Percentiles rank a stretch among this genome's conserved stretches.
Conservation (phyloP, 2,797 vertebrate species). For the Sebastes elongatus region DNA sequence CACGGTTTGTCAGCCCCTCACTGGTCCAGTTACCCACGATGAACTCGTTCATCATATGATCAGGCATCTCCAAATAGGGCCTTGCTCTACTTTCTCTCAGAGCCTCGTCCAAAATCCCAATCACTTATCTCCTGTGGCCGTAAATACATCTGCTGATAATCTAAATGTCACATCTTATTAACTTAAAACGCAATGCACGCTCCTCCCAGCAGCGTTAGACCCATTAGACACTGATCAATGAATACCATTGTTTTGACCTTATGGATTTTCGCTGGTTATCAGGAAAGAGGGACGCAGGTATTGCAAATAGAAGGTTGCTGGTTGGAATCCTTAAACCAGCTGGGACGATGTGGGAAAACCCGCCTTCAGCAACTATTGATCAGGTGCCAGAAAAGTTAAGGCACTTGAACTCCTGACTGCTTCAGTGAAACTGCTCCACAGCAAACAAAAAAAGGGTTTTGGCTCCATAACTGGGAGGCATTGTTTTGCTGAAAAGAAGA, state of each 20-base stretch:
- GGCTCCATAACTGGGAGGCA: neutral
- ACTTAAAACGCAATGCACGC: constrained; percentile 47
- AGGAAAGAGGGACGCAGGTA: neutral
- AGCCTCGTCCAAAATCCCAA: constrained; percentile 59
- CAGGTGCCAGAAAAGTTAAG: neutral
- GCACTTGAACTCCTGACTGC: neutral
- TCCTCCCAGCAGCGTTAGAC: constrained; percentile 53
- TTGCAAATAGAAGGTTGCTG: constrained; percentile 18
- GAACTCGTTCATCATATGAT: constrained; percentile 53
- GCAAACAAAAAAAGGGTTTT: neutral
- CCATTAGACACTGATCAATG: constrained; percentile 66
- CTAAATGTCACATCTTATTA: constrained; percentile 71
- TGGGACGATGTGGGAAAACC: neutral
- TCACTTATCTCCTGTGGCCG: constrained; percentile 63
- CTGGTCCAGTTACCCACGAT: constrained; percentile 55
- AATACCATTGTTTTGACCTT: constrained; percentile 62
- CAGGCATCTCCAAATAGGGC: constrained; percentile 68
- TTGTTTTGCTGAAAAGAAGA: neutral
- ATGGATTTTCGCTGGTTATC: constrained; percentile 54
- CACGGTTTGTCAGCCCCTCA: constrained; percentile 30
- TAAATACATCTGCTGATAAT: constrained; percentile 75
- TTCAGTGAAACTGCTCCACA: neutral
- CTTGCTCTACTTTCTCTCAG: constrained; percentile 51
- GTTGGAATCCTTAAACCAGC: constrained; percentile 27
- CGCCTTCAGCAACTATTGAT: neutral